These are phyloP conservation scores for Steinernema carpocapsae DNA, from an alignment of 2,888 invertebrate species.

Conservation along the genomic window DNA sequence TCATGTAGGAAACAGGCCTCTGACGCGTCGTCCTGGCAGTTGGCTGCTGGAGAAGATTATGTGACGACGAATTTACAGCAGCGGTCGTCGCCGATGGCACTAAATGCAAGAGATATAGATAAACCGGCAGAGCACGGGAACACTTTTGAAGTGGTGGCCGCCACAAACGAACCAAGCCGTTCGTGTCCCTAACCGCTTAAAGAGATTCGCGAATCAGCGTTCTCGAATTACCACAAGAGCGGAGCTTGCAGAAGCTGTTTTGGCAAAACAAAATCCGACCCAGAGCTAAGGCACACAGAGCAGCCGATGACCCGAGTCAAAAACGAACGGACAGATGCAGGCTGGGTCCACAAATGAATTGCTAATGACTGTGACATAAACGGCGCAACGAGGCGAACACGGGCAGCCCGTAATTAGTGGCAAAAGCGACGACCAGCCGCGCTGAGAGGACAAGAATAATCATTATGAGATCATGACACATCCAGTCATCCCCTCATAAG, in stretches of 20 bases:
- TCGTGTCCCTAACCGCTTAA: neutral
- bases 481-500: neutral
- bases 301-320: conserved; percentile 26
- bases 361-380: conserved; percentile 27
- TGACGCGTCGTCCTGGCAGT: conserved; percentile 8
- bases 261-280: neutral
- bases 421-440: neutral
- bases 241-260: conserved; percentile 8
- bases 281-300: no score
- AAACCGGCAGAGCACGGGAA: no score
- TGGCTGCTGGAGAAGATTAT: conserved; percentile 23
- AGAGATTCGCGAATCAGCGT: neutral
- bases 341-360: conserved; percentile 7
- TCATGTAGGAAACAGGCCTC: conserved; percentile 22
- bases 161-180: neutral
- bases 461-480: conserved; percentile 2
- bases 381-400: conserved; percentile 25
- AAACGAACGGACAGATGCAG: conserved; percentile 30
- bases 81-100: conserved; percentile 22
- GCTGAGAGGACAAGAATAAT: no score
- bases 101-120: conserved; percentile 28
- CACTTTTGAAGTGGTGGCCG: no score
- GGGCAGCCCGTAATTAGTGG: conserved; percentile 20
- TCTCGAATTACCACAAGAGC: conserved; percentile 3
- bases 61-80: conserved; percentile 25